Percentiles rank a stretch among this genome's conserved stretches.
phyloP scores from a whole-genome alignment of 2,113 vertebrate species.

The Passer montanus region DNA sequence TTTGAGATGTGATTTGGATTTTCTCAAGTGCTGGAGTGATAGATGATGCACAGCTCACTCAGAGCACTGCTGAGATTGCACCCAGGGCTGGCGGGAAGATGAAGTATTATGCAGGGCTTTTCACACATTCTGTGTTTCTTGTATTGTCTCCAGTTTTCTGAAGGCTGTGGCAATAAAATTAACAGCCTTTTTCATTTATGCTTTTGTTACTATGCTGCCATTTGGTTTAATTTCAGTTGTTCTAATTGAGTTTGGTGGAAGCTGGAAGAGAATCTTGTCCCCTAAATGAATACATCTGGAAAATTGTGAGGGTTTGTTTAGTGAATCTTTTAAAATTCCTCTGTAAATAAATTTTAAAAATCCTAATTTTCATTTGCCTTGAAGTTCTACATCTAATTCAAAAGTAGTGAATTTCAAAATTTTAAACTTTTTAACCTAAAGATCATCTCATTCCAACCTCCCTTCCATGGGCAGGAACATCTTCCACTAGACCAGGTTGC shows the following conservation, averaged over 20 bases:
- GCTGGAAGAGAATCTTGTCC: not conserved
- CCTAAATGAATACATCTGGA: not conserved
- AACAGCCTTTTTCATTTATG: not conserved
- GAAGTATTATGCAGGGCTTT: slow-evolving; percentile 48
- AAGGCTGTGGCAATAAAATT: slow-evolving; percentile 9
- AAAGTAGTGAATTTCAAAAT: not conserved
- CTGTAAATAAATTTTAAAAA: not conserved
- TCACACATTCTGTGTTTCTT: slow-evolving; percentile 25
- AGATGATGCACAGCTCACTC: not conserved
- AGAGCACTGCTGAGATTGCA: not conserved
- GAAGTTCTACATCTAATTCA: not conserved
- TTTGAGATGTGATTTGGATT: slow-evolving; percentile 48
- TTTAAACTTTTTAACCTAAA: not conserved
- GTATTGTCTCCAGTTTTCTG: not conserved
- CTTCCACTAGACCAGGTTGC: not conserved
- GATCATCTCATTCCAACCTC: not conserved
- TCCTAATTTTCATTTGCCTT: not conserved
- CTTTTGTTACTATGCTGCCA: not conserved
- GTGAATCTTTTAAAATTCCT: not conserved
- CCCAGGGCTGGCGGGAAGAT: not conserved
- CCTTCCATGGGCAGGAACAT: not conserved
- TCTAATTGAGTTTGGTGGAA: not conserved
- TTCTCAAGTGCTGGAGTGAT: slow-evolving; percentile 47
- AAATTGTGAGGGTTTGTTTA: not conserved
- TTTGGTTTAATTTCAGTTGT: not conserved